Percentiles rank a stretch among this genome's conserved stretches.
Conservation (phyloP, 2,888 invertebrate species). For the Tolmerus cingulatus region DNA sequence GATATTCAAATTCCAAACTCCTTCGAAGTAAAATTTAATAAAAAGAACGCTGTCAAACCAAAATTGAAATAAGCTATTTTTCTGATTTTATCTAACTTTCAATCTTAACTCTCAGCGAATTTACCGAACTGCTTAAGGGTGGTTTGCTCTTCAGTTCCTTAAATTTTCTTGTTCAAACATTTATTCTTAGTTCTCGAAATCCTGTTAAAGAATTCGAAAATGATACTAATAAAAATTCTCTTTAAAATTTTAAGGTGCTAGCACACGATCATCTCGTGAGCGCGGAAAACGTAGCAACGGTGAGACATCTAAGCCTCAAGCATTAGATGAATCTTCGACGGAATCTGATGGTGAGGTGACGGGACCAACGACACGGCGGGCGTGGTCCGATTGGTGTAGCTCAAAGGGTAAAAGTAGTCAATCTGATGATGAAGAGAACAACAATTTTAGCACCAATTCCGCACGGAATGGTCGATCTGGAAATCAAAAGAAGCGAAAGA, state of each 20-base stretch:
- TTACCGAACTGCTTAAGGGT: not conserved
- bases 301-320: conserved; percentile 54
- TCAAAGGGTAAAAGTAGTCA: conserved; percentile 70
- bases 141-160: not conserved
- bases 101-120: not conserved
- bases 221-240: not conserved
- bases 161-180: not conserved
- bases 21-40: too few species aligned
- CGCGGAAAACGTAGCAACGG: conserved; percentile 60
- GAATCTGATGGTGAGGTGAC: conserved; percentile 64
- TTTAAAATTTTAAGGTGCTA: conserved; percentile 54
- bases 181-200: not conserved
- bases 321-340: conserved; percentile 54
- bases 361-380: conserved; percentile 76
- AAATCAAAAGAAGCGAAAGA: conserved; percentile 61
- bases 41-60: too few species aligned
- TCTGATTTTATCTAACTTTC: not conserved
- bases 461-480: conserved; percentile 52
- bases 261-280: conserved; percentile 61
- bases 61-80: not conserved
- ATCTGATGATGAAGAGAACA: conserved; percentile 69
- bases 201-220: not conserved
- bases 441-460: conserved; percentile 59
- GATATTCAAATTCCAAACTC: too few species aligned
- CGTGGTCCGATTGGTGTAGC: conserved; percentile 78